Base-by-base conservation (phyloP, 2,797 vertebrate species). In the Pipistrellus pipistrellus region DNA sequence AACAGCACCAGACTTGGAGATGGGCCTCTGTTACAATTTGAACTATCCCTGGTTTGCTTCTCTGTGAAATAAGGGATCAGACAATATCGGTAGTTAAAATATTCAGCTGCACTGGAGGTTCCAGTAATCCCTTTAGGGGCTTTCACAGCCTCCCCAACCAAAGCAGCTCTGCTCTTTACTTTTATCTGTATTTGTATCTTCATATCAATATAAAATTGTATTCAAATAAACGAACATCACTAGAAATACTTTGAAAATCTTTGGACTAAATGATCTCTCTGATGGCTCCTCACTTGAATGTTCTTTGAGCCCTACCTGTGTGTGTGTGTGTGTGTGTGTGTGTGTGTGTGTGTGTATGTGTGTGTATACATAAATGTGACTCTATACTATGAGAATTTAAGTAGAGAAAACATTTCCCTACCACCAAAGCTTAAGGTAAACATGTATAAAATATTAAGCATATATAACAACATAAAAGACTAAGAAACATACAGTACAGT, bases 161-260 rank as follows among this genome's bases (percentile, higher is more conserved):
- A 72, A 85, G 75, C 51, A 85, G 15, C 85, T 80, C 20, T 85
- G 48, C 30, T 38, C 80, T 93, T 91, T 51, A 44, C 32, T 87
- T 86, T 85, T 62, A 35, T 55, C 41, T 92, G 12, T 78, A 32
- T 25, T 72, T 84, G 38, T 83, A 25, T 92, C 90, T 87, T 68
- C 35, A 32, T 35, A 27, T 72, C 30, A 32, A 13, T 13, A 9
- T n/a, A 53, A 93, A 64, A 32, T 84, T 84, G 73, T 80, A 80
- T 84, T 84, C 51, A 78, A 73, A 73, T 86, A 48, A 51, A 51
- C 59, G 30, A 62, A 30, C 32, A 21, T 87, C 25, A 59, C 30
- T 38, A 77, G 81, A 92, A 71, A 81, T 59, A 89, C 88, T 68
- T 76, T 85, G 59, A 85, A 57, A 94, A 85, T 38, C 25, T 73